These are phyloP conservation scores for Epicauta chinensis DNA, from an alignment of 1,140 invertebrate genomes.

Conservation along the genomic window DNA sequence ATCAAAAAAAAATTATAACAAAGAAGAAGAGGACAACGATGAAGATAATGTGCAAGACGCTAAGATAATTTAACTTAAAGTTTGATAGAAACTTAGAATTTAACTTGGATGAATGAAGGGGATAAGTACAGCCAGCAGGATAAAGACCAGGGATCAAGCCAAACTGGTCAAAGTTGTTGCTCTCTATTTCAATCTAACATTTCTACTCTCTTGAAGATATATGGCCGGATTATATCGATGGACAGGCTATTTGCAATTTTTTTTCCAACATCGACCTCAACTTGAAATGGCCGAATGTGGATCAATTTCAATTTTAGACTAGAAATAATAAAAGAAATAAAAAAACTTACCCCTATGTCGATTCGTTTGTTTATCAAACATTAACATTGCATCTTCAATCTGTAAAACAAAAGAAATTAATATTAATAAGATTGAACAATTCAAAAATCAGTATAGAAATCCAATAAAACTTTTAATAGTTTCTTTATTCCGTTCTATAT, in stretches of 20 bases:
- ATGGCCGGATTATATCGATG: conserved; percentile 17
- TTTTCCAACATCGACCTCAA: no score
- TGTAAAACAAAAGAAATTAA: conserved; percentile 60
- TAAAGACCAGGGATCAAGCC: conserved; percentile 11
- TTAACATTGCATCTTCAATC: conserved; percentile 99
- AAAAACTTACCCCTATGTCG: conserved; percentile 94
- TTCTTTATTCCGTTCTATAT: no score
- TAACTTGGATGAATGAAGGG: conserved; percentile 20
- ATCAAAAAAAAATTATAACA: no score
- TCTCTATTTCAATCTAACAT: conserved; percentile 21
- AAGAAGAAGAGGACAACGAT: background rate
- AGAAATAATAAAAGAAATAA: background rate
- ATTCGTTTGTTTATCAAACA: conserved; percentile 99
- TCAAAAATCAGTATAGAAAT: background rate
- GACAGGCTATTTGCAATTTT: no score
- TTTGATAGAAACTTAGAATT: conserved; percentile 3
- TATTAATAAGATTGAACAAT: background rate
- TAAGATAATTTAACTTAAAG: conserved; percentile 12
- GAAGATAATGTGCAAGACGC: conserved; percentile 6
- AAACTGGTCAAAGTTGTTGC: conserved; percentile 19
- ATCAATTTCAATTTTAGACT: no score
- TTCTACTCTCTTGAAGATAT: conserved; percentile 10
- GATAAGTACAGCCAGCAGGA: conserved; percentile 19
- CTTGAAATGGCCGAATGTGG: no score
- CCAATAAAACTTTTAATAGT: background rate